Base-by-base conservation (phyloP, 2,113 vertebrate genomes). In the Crotalus viridis region DNA sequence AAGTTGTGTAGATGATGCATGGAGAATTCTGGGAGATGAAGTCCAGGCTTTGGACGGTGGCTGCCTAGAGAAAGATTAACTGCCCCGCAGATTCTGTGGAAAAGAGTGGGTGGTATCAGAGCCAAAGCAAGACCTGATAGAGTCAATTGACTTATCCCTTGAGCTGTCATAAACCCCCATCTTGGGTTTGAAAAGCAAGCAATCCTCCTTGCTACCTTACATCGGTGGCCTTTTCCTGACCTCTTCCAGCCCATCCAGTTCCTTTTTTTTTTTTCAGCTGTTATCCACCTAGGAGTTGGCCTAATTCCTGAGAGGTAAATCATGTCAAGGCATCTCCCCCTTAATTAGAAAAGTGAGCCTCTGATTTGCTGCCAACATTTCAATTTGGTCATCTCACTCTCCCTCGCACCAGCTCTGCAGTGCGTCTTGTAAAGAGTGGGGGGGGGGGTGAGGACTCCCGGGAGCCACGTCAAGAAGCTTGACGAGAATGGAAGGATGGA, bases 331-430 rank as follows among this genome's bases (percentile, higher is more conserved):
- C 64, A 69, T 81, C 54, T n/a, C 88, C 24, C 61, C 51, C 51
- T 92, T 94, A 74, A 94, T 94, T 94, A 94, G 93, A 74, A 94
- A 91, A 90, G 57, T 28, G 86, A 85, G 86, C 57, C 69, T 91
- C 91, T 91, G 91, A 93, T 93, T 92, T 33, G 86, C 89, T 55
- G 85, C 89, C 93, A 91, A 86, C 46, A 22, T 93, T 94, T 93
- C 93, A 74, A 56, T 92, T 90, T 92, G 91, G 91, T 90, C 91
- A 87, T 89, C 48, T n/a, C 4, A 17, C 8, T 74, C 69, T 26
- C n/a, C 46, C 52, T 22, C 57, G 0, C 17, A 28, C 26, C 26
- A 19, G 81, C 93, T 92, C 91, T 94, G 93, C 56, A 87, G 9
- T 51, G 74, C 48, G 88, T 92, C 81, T 90, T 21, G 26, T 51